Base-by-base conservation (phyloP, 2,888 invertebrate genomes). In the Xylota segnis region DNA sequence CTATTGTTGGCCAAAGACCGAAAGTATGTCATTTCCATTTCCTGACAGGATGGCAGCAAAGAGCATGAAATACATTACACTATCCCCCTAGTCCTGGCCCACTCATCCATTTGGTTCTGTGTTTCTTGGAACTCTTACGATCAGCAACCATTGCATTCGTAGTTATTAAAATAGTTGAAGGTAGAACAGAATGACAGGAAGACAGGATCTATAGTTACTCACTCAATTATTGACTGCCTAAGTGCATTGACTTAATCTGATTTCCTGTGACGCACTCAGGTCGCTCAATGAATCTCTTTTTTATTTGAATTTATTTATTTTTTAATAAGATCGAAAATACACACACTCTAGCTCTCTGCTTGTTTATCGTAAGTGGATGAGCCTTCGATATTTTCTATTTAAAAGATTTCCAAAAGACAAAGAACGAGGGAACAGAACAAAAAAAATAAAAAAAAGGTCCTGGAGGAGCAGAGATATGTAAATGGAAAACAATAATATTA, bases 401-500 rank as follows among this genome's bases (percentile, higher is more conserved):
- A 72, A 50, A 45, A 18, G 32, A n/a, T 63, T 45, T 63, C 16
- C 18, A 10, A 63, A 7, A 32, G 10, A 10, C 10, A 37, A 37
- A 37, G 37, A 16, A 45, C 5, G 27, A 18, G 23, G 23, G 23
- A 1, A 23, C 23, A 23, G 23, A 23, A 23, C 1, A 6, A n/a
- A 2, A 47, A 16, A 54, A 52, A 74, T 2, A n/a, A 2, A 47
- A 16, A 54, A 52, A 74, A 54, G 52, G 74, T 63, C 74, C 58
- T 45, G 5, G 18, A 27, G 5, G 47, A 12, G 29, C 5, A 6
- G 29, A 47, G 2, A 40, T 14, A 63, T 34, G 14, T 18, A 59
- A 76, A 47, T 40, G 52, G 61, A 77, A 52, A 66, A 59, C n/a
- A 72, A 66, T 83, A 68, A 78, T 63, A 81, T 63, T 79, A 59